Evolutionary conservation across 2,113 vertebrate species (phyloP), one percentile per base, ranked within the genome.

Genomic region (Tetrax tetrax): DNA sequence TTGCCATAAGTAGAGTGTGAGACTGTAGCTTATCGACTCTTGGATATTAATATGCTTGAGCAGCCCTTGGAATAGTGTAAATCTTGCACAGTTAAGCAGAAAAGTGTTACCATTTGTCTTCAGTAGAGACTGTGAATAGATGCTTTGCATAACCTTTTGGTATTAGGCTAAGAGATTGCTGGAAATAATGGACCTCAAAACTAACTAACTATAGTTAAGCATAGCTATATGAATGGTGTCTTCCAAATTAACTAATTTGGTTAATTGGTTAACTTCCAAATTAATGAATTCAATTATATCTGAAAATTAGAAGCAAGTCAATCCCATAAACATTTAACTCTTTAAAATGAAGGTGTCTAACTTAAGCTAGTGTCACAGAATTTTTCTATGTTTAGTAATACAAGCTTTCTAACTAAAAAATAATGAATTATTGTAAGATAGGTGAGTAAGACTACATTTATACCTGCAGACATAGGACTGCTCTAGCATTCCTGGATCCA

Each of bases 101-200:
- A 78, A 93, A 87, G 4, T 60, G 27, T 41, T 76, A 48, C n/a
- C 9, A 68, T 92, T 84, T 94, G 24, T 93, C 89, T 89, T 89
- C 38, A 31, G 50, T 64, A 74, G 78, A 75, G 66, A 25, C 41
- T 88, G 51, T 50, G 22, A 77, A 65, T 25, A 81, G 48, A 53
- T 57, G 23, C 14, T 83, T 89, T 93, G 24, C 31, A 70, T 87
- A 89, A 61, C 8, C 17, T 92, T 92, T 79, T 72, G 19, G 21
- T 79, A 59, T 35, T 18, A 24, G 28, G 9, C 12, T 53, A 57
- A 76, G 68, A 41, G 11, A 54, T 76, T 89, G 14, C 9, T 76
- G 29, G 43, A 90, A 89, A 57, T 43, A 68, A 85, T 11, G 4
- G 33, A 56, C 7, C 19, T 79, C n/a, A 10, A 84, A 68, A 43